Evolutionary conservation across 2,113 vertebrate genomes (phyloP).

Genomic region (Merops nubicus): DNA sequence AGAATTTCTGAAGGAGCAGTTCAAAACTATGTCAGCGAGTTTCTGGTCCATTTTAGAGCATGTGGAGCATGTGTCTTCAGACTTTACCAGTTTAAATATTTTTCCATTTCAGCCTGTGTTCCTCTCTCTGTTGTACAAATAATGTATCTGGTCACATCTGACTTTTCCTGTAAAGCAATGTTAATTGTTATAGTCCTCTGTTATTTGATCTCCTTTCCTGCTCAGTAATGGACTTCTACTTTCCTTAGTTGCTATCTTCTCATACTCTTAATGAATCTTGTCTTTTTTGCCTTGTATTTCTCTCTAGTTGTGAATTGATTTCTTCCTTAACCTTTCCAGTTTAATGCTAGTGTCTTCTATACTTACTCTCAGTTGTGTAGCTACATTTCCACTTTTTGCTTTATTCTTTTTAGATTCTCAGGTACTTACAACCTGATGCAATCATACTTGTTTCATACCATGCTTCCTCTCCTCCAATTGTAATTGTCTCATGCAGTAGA

Average conservation of each 20-base stretch:
- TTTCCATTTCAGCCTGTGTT: neutral
- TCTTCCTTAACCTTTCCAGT: neutral
- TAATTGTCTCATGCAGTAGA: neutral
- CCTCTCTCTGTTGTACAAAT: neutral
- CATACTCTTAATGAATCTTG: neutral
- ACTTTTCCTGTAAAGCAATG: neutral
- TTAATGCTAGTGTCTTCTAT: neutral
- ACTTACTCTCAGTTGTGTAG: neutral
- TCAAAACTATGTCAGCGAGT: neutral
- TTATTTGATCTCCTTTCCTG: neutral
- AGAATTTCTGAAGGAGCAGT: neutral
- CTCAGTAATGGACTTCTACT: neutral
- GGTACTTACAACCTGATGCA: neutral
- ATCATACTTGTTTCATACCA: neutral
- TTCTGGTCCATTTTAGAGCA: neutral
- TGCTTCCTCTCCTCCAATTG: neutral
- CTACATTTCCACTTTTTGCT: neutral
- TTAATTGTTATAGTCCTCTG: neutral
- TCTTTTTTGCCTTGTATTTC: neutral
- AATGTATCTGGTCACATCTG: neutral
- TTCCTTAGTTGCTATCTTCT: neutral
- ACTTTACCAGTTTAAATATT: neutral
- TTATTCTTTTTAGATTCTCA: neutral
- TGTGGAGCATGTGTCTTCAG: neutral
- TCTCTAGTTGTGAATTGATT: accelerated